These are phyloP conservation scores for Lophotriccus pileatus DNA, from an alignment of 2,797 vertebrate species.

Conservation along the genomic window DNA sequence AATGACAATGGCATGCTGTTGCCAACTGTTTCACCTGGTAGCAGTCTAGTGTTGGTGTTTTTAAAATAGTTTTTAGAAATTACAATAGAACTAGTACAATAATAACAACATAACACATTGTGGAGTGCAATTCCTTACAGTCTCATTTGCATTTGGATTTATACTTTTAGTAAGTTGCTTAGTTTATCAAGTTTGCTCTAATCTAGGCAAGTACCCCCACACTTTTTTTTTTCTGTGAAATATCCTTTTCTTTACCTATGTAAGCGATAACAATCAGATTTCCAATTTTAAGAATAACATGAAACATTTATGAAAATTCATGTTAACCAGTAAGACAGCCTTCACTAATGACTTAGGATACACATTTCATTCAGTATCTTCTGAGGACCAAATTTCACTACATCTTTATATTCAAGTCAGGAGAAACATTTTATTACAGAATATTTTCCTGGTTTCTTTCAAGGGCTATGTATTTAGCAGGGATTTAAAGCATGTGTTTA, in stretches of 20 bases:
- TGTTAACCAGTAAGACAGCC: neutral
- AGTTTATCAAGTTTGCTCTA: neutral
- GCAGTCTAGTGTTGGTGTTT: neutral
- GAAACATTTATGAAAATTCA: neutral
- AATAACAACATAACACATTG: neutral
- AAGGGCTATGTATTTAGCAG: neutral
- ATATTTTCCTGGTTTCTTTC: neutral
- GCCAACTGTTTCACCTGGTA: neutral
- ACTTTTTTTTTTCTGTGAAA: neutral
- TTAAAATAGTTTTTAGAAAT: neutral
- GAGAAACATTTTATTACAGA: neutral
- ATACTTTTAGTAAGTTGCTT: neutral
- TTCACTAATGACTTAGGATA: neutral
- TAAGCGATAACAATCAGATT: rapidly evolving
- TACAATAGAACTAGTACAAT: neutral
- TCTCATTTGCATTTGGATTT: neutral
- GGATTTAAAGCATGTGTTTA: neutral
- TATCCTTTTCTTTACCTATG: neutral
- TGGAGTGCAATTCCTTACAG: neutral
- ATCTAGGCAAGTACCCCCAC: neutral
- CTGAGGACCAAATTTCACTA: neutral
- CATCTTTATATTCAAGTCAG: neutral
- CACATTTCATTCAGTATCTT: neutral
- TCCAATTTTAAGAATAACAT: neutral
- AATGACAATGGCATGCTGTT: neutral